Evolutionary conservation across 2,797 vertebrate species (phyloP).

Genomic region (Anas georgica): DNA sequence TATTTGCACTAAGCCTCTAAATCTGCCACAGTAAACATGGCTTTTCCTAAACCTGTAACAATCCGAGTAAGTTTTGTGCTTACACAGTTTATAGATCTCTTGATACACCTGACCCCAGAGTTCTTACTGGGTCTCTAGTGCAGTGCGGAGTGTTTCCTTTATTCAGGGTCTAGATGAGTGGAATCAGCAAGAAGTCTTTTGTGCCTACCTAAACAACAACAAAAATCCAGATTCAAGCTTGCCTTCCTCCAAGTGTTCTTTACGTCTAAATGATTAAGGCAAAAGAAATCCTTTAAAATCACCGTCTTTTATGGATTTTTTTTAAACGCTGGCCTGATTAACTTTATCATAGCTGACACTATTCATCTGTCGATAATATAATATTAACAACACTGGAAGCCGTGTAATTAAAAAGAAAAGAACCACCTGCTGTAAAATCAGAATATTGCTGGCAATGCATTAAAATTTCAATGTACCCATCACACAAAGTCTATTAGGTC

Average conservation of each 20-base stretch:
- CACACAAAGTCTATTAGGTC: neutral
- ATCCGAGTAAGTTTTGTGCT: neutral
- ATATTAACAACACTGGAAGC: constrained; percentile 2
- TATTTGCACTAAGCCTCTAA: neutral
- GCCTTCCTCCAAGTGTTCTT: neutral
- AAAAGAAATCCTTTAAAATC: neutral
- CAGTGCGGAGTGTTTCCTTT: neutral
- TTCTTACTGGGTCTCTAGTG: neutral
- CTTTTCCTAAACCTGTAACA: constrained; percentile 1
- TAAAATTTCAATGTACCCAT: accelerated
- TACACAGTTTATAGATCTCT: neutral
- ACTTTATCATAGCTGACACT: constrained; percentile 18
- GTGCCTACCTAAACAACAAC: neutral
- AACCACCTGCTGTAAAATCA: constrained; percentile 1
- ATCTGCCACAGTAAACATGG: neutral
- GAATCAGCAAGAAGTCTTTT: neutral
- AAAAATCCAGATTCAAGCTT: neutral
- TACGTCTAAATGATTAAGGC: neutral
- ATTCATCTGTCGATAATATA: constrained; percentile 1
- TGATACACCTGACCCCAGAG: neutral
- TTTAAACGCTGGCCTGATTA: neutral
- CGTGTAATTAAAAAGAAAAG: neutral
- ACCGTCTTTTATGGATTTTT: neutral
- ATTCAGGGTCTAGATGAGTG: neutral
- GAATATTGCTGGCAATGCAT: neutral